Evolutionary conservation across 2,797 vertebrate genomes (phyloP).

Genomic region (Agapornis canus): DNA sequence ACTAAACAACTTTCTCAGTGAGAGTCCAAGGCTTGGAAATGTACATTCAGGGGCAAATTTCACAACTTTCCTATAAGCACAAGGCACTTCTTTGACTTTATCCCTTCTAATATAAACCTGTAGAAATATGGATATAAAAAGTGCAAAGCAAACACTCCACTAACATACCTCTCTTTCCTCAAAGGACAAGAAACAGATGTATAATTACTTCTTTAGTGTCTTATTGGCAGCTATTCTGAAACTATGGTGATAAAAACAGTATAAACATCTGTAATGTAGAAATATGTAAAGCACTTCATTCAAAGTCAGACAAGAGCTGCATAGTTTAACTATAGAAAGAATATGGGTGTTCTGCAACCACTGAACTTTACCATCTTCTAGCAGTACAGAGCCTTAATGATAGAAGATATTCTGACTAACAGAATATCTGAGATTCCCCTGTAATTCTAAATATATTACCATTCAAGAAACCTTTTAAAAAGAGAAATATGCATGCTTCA

Average conservation of each 20-base stretch:
- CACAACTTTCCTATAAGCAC: background rate
- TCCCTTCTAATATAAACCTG: background rate
- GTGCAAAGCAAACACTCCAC: background rate
- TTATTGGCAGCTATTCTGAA: conserved; percentile 44
- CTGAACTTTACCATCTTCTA: background rate
- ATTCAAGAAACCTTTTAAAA: background rate
- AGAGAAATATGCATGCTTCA: no score
- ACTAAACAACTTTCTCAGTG: background rate
- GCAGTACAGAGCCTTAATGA: background rate
- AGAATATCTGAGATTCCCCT: background rate
- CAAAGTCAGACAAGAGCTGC: conserved; percentile 20
- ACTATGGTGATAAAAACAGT: background rate
- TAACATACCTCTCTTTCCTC: background rate
- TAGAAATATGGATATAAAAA: background rate
- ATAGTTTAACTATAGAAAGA: background rate
- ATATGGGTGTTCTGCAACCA: background rate
- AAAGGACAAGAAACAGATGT: conserved; percentile 40
- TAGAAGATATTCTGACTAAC: background rate
- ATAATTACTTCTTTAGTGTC: conserved; percentile 54
- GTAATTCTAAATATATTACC: background rate
- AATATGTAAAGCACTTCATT: background rate
- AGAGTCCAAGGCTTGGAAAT: background rate
- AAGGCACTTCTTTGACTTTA: background rate
- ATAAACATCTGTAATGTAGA: background rate
- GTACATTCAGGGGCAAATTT: background rate